These are phyloP conservation scores for Orcinus orca DNA, from an alignment of 2,113 vertebrate species.

Conservation along the genomic window DNA sequence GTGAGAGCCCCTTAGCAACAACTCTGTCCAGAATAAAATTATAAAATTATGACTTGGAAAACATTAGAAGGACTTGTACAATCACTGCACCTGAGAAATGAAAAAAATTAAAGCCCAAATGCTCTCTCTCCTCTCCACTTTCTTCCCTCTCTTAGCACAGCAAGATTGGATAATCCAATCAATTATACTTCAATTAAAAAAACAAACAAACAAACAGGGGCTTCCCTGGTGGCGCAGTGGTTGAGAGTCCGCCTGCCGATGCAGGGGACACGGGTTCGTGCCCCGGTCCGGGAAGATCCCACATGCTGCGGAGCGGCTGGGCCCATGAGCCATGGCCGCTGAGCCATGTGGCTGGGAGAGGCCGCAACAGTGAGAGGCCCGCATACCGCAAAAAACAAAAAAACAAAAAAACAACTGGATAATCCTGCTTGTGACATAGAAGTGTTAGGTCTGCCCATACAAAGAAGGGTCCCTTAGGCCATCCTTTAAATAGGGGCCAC, in stretches of 20 bases:
- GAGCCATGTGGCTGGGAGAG: too few species aligned
- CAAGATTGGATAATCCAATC: not conserved
- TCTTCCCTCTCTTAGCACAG: not conserved
- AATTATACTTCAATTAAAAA: not conserved
- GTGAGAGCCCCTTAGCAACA: not conserved
- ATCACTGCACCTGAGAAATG: not conserved
- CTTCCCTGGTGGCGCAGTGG: too few species aligned
- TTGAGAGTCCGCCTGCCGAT: too few species aligned
- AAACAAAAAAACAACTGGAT: not conserved
- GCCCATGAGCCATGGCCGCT: too few species aligned
- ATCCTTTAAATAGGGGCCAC: not conserved
- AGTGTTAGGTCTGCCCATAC: not conserved
- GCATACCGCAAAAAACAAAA: not conserved
- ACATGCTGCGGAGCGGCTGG: too few species aligned
- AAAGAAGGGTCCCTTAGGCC: not conserved
- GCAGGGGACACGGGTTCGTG: too few species aligned
- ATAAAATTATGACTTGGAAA: not conserved
- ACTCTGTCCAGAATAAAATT: not conserved
- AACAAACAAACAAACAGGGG: not conserved
- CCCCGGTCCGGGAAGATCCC: too few species aligned
- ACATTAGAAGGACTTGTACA: not conserved
- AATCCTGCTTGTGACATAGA: not conserved
- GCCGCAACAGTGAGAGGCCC: too few species aligned
- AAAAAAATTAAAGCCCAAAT: not conserved
- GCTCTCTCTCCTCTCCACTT: not conserved